Percentiles rank a stretch among this genome's conserved stretches.
These are phyloP conservation scores for Callospermophilus lateralis DNA, from an alignment of 2,113 vertebrate species.

Conservation along the genomic window DNA sequence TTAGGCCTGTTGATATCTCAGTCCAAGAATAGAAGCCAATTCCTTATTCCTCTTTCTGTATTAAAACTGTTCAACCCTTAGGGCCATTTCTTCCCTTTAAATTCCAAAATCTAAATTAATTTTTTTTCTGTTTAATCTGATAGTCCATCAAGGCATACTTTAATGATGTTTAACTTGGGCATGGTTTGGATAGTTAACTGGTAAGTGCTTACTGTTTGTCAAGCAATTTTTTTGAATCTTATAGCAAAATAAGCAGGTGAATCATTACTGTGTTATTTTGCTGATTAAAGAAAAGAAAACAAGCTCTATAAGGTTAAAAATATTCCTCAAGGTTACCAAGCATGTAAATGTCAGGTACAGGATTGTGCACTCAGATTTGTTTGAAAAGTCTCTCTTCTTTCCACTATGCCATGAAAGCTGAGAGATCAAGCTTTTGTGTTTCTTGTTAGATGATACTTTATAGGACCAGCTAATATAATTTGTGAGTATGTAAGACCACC, in stretches of 20 bases:
- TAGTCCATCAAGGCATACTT: neutral
- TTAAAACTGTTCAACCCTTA: neutral
- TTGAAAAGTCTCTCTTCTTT: conserved; percentile 27
- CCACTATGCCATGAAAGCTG: neutral
- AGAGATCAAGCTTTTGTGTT: conserved; percentile 47
- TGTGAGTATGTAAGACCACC: conserved; percentile 18
- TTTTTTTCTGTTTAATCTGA: conserved; percentile 27
- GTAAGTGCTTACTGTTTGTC: conserved; percentile 22
- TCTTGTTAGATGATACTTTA: conserved; percentile 36
- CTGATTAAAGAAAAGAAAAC: neutral
- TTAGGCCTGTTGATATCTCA: neutral
- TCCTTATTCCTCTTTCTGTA: neutral
- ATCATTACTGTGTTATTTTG: conserved; percentile 41
- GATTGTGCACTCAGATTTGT: neutral
- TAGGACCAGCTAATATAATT: conserved; percentile 29
- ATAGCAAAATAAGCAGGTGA: neutral
- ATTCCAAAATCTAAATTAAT: neutral
- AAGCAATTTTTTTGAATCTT: conserved; percentile 34
- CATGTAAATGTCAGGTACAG: neutral
- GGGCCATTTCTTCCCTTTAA: neutral
- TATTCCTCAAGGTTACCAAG: neutral
- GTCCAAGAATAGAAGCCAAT: neutral
- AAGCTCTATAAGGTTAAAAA: conserved; percentile 15
- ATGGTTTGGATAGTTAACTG: neutral
- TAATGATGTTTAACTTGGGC: neutral